Conservation (phyloP, 2,888 invertebrate genomes). For the Drosophila recens region DNA sequence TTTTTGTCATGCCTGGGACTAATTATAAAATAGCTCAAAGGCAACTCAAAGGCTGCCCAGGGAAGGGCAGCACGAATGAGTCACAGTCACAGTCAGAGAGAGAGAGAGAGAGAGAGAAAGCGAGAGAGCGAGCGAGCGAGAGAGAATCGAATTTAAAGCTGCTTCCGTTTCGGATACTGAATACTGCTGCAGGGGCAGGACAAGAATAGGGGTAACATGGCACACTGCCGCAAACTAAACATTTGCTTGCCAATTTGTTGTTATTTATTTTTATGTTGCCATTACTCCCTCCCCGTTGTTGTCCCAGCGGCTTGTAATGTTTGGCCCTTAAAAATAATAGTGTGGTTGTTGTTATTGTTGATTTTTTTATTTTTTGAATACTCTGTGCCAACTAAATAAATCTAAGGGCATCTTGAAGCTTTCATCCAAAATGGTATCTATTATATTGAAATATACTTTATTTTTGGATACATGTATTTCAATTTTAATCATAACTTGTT, state of each 20-base stretch:
- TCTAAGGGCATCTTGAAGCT: neutral
- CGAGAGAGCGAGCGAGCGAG: constrained; percentile 13
- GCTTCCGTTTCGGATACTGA: constrained; percentile 2
- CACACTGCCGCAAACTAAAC: constrained; percentile 72
- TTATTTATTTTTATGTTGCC: constrained; percentile 77
- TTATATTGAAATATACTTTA: too few relatives aligned
- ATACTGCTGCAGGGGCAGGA: constrained; percentile 16
- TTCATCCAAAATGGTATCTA: too few relatives aligned
- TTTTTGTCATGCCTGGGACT: constrained; percentile 80
- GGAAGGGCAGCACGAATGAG: constrained; percentile 13
- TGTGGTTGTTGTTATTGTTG: constrained; percentile 62
- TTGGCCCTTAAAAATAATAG: constrained; percentile 80
- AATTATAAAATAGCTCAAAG: constrained; percentile 81
- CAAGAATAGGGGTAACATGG: constrained; percentile 1
- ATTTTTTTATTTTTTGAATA: constrained; percentile 3
- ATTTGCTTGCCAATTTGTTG: constrained; percentile 79
- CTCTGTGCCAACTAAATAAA: constrained; percentile 2
- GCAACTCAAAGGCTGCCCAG: constrained; percentile 68
- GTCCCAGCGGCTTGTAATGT: constrained; percentile 70
- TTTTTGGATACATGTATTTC: too few relatives aligned
- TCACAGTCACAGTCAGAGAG: constrained; percentile 5
- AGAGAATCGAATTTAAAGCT: constrained; percentile 37
- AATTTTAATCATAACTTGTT: too few relatives aligned
- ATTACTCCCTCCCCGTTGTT: constrained; percentile 4
- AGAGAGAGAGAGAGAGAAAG: constrained; percentile 6